Conservation (phyloP, 2,113 vertebrate genomes). For the Microcebus jonahi region DNA sequence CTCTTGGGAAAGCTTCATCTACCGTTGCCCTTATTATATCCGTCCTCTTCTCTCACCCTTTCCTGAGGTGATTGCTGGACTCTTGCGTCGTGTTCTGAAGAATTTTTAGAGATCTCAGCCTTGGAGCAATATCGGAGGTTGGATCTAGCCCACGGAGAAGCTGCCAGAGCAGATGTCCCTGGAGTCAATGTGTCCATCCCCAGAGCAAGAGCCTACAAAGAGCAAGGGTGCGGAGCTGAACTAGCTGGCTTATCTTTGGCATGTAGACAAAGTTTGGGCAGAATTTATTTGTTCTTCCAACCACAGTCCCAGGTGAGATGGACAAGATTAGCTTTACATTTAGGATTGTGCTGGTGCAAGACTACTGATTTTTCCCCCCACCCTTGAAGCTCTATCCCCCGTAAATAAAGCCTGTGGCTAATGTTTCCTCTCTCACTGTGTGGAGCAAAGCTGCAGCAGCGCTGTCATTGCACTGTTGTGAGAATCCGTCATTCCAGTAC, state of each 20-base stretch:
- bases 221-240: slow-evolving; percentile 6
- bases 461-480: neutral
- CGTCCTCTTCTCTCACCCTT: neutral
- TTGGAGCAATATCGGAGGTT: neutral
- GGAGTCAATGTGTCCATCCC: neutral
- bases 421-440: neutral
- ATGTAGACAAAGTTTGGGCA: neutral
- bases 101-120: neutral
- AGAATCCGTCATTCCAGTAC: neutral
- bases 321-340: neutral
- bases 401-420: neutral
- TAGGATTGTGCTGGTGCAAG: neutral
- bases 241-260: neutral
- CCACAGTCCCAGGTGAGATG: neutral
- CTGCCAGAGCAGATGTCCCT: neutral
- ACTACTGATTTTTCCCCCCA: too few species aligned
- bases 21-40: neutral
- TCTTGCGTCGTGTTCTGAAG: neutral
- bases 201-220: neutral
- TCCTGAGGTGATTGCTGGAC: neutral
- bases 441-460: neutral
- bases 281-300: neutral
- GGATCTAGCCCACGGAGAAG: slow-evolving; percentile 10
- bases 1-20: neutral
- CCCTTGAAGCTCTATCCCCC: neutral